phyloP scores from a whole-genome alignment of 2,888 invertebrate genomes.

The Empis stercorea region DNA sequence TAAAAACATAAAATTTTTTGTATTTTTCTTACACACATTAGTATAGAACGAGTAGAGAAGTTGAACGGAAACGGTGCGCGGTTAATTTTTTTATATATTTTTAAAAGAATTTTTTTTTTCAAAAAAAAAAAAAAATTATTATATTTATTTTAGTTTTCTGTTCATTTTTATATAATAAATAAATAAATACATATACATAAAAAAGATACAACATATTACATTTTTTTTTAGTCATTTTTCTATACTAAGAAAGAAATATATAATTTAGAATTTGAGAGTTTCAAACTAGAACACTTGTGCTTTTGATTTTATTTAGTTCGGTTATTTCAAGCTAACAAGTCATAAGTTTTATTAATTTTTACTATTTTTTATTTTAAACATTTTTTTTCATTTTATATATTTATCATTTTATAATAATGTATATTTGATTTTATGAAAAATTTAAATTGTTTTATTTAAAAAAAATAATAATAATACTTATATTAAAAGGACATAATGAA shows the following conservation, averaged over 20 bases:
- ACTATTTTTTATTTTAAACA: neutral
- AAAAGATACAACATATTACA: neutral
- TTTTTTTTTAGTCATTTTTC: neutral
- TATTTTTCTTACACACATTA: neutral
- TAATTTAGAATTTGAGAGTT: slow-evolving; percentile 4
- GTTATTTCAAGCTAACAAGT: slow-evolving; percentile 7
- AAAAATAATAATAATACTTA: too few relatives aligned
- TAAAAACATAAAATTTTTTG: too few relatives aligned
- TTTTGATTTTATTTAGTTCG: slow-evolving; percentile 32
- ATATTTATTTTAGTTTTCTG: neutral
- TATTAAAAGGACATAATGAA: too few relatives aligned
- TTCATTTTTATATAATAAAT: neutral
- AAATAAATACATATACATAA: neutral
- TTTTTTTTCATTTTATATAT: neutral
- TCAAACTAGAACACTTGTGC: slow-evolving; percentile 32
- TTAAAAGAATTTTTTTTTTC: neutral
- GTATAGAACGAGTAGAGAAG: neutral
- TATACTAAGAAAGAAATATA: neutral
- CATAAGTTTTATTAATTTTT: neutral
- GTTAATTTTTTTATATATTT: neutral
- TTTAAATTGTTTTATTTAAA: neutral
- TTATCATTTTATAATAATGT: neutral
- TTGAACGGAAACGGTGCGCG: neutral
- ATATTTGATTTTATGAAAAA: neutral
- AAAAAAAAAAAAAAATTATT: neutral